Percentiles rank a stretch among this genome's conserved stretches.
These are phyloP conservation scores for Tetheella fluctuosa DNA, from an alignment of 2,888 invertebrate species.

Conservation along the genomic window DNA sequence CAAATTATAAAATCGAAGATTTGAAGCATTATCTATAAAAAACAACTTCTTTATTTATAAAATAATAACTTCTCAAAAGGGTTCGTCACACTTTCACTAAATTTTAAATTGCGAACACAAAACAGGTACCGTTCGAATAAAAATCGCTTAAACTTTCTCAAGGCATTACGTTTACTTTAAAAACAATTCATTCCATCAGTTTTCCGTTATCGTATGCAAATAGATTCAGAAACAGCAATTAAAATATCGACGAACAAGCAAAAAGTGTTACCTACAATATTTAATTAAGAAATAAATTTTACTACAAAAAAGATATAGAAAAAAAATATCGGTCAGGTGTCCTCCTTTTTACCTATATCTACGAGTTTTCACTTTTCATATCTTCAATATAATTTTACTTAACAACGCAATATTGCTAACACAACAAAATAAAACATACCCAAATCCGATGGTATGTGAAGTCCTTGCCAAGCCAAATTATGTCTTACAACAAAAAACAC, in stretches of 20 bases:
- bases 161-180: not conserved
- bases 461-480: constrained; percentile 46
- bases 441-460: constrained; percentile 16
- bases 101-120: not conserved
- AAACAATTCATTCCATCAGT: not conserved
- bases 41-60: not conserved
- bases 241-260: not conserved
- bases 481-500: constrained; percentile 37
- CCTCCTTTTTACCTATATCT: too few relatives aligned
- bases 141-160: constrained; percentile 6
- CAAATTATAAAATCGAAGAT: too few relatives aligned
- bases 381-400: too few relatives aligned
- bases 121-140: not conserved
- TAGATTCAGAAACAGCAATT: not conserved
- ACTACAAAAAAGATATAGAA: too few relatives aligned
- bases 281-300: not conserved
- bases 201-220: constrained; percentile 6
- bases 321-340: too few relatives aligned
- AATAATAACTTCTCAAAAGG: not conserved
- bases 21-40: not conserved
- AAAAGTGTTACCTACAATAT: not conserved
- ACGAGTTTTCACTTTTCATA: too few relatives aligned
- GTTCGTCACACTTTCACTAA: constrained; percentile 1
- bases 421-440: not conserved
- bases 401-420: not conserved